Evolutionary conservation across 2,797 vertebrate genomes (phyloP), one percentile per base, ranked within the genome.

Genomic region (Helarctos malayanus): DNA sequence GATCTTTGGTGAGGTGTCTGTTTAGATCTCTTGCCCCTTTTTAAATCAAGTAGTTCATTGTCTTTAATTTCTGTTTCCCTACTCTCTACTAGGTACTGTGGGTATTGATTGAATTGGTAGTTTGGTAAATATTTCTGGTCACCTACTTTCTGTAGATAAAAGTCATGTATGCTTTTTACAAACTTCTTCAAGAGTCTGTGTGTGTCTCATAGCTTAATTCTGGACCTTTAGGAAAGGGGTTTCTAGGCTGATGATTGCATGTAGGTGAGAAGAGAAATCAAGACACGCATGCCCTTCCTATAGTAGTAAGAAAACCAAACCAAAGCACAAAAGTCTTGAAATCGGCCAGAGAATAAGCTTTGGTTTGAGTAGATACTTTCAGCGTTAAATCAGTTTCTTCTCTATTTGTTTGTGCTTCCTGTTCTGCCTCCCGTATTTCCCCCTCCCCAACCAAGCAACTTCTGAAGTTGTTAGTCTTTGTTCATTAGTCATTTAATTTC

Each of bases 41-140:
- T 85, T n/a, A 45, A 10, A 35, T 27, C 6, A 19, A 35, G 35
- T 91, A 38, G 10, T 80, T 95, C 57, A 63, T 80, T 95, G 87
- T 82, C 83, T 45, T 11, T 87, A 27, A 65, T 85, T 84, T 91
- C 59, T 83, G 0, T 82, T 45, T 69, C 29, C 35, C 14, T 21
- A 3, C 38, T 90, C 25, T 23, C 25, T 38, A 12, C 6, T 45
- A 32, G 16, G 56, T 63, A 57, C 32, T 88, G 32, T 19, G 7
- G 32, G 82, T 78, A 16, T 76, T 88, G 80, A 89, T 47, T 85
- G 35, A 85, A 90, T 79, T n/a, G 2, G 12, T 71, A 45, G 32
- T 85, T 95, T 84, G 83, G 41, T 73, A 35, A 63, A 15, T 86
- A 47, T 65, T 94, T 91, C 57, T 78, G 86, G 73, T 29, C 21